Conservation (phyloP, 2,888 invertebrate species). For the Agrotis ipsilon region DNA sequence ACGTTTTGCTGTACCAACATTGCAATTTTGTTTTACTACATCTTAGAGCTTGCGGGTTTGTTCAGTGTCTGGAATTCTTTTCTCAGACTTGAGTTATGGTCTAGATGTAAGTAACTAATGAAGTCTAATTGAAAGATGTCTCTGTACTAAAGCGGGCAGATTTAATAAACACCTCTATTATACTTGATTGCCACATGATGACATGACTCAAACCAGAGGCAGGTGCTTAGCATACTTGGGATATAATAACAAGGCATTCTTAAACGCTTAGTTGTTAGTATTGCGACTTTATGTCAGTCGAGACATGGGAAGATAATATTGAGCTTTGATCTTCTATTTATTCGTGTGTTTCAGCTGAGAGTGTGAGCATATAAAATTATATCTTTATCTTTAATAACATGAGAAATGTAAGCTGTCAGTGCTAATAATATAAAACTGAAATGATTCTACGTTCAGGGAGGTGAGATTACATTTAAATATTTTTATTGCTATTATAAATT, state of each 20-base stretch:
- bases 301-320: conserved; percentile 28
- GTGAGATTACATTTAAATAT: background rate
- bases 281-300: conserved; percentile 20
- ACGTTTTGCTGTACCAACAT: conserved; percentile 30
- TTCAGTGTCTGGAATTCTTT: background rate
- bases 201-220: conserved; percentile 53
- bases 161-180: conserved; percentile 50
- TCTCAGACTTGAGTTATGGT: background rate
- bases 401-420: background rate
- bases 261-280: conserved; percentile 27
- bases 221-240: conserved; percentile 58
- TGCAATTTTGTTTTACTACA: conserved; percentile 23
- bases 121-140: conserved; percentile 28
- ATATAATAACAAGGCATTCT: conserved; percentile 52
- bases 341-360: conserved; percentile 14
- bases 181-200: conserved; percentile 33
- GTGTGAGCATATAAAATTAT: background rate
- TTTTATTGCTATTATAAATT: background rate
- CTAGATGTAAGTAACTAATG: background rate
- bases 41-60: background rate
- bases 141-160: conserved; percentile 20
- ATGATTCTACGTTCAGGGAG: background rate
- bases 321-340: conserved; percentile 38
- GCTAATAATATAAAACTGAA: background rate
- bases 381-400: background rate